These are phyloP conservation scores for Podarcis muralis DNA, from an alignment of 2,113 vertebrate species.

Conservation along the genomic window DNA sequence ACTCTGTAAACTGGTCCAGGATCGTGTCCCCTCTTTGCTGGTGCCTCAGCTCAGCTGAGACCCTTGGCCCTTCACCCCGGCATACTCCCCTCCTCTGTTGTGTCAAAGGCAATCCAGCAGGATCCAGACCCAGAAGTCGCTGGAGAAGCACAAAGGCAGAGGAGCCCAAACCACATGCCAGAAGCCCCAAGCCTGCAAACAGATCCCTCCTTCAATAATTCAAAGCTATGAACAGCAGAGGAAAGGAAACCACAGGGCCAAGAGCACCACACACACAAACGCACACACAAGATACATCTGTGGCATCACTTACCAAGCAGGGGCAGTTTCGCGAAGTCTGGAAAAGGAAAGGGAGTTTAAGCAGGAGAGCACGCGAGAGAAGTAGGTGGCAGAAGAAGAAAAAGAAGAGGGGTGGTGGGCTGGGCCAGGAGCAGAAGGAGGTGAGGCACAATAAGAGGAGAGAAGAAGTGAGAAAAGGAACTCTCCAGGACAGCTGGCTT, in stretches of 20 bases:
- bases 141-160: neutral
- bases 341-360: constrained; percentile 82
- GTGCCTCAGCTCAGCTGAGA: too few species aligned
- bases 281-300: neutral
- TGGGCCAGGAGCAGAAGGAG: constrained; percentile 29
- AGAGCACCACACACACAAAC: too few species aligned
- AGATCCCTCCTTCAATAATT: neutral
- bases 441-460: neutral
- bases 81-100: neutral
- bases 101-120: neutral
- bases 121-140: neutral
- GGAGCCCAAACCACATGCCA: neutral
- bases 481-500: neutral
- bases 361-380: constrained; percentile 72
- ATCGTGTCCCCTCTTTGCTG: too few species aligned
- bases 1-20: too few species aligned
- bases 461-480: neutral
- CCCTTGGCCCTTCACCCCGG: too few species aligned
- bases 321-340: constrained; percentile 83
- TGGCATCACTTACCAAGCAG: constrained; percentile 85
- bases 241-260: too few species aligned
- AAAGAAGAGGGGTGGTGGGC: too few species aligned
- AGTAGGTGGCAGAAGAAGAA: constrained; percentile 36
- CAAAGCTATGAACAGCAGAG: neutral
- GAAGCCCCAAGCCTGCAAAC: neutral